A percentile compares a stretch with the other conserved stretches of the same genome.
Conservation (phyloP, 2,888 invertebrate genomes). For the Ormyrus rosae region DNA sequence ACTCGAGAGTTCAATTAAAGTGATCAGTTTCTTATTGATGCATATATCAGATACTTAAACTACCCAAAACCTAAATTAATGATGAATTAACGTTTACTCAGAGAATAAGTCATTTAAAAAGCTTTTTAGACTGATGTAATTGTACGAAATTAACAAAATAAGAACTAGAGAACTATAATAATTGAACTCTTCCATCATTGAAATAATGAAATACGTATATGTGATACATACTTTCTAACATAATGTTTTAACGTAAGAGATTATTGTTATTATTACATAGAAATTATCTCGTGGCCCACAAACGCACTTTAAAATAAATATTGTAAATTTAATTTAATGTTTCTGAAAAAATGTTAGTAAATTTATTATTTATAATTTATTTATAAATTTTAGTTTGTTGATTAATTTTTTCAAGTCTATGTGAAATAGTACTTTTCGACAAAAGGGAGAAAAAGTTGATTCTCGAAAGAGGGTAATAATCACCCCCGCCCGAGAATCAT, state of each 20-base stretch:
- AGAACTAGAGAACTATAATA: constrained; percentile 61
- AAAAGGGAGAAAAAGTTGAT: too few species aligned
- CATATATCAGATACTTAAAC: background rate
- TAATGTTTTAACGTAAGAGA: constrained; percentile 66
- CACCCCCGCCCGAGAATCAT: too few species aligned
- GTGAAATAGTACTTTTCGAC: too few species aligned
- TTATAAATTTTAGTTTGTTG: constrained; percentile 10
- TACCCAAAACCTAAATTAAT: background rate
- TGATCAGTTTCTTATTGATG: constrained; percentile 17
- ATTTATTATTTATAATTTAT: background rate
- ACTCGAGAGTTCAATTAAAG: constrained; percentile 66
- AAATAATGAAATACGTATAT: constrained; percentile 67
- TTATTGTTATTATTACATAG: constrained; percentile 62
- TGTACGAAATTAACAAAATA: constrained; percentile 2
- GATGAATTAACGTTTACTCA: background rate
- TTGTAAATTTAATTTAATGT: constrained; percentile 12
- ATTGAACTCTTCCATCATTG: constrained; percentile 68
- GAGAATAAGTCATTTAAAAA: constrained; percentile 21
- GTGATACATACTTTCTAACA: constrained; percentile 71
- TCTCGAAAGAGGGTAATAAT: too few species aligned
- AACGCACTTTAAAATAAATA: constrained; percentile 18
- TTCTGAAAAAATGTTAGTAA: constrained; percentile 18
- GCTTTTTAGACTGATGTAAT: constrained; percentile 14
- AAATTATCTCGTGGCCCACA: constrained; percentile 47
- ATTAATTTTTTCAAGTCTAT: background rate